Evolutionary conservation across 2,113 vertebrate species (phyloP).

Genomic region (Mesitornis unicolor): DNA sequence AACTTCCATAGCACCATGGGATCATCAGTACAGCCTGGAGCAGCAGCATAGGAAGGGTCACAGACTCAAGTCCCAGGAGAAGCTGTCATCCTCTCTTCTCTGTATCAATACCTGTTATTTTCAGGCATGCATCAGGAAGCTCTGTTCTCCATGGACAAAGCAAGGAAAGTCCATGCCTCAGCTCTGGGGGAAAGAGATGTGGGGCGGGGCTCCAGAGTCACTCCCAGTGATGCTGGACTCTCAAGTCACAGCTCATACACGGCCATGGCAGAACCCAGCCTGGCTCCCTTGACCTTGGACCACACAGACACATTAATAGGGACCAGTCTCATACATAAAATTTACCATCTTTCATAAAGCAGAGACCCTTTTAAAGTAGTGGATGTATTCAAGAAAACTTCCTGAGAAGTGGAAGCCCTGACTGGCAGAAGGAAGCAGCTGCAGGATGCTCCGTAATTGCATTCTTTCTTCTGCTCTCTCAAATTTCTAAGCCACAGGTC

Average conservation of each 20-base stretch:
- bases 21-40: background rate
- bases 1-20: background rate
- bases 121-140: background rate
- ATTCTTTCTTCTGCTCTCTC: too few relatives aligned
- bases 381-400: background rate
- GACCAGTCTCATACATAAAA: background rate
- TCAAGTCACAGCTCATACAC: background rate
- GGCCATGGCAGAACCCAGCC: background rate
- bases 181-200: fast-evolving
- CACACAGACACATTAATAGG: background rate
- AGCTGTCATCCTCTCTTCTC: background rate
- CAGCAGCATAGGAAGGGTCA: background rate
- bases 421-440: background rate
- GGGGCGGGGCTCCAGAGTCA: background rate
- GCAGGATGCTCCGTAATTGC: background rate
- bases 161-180: fast-evolving
- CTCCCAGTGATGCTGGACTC: background rate
- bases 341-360: background rate
- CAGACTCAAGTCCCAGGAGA: background rate
- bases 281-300: background rate
- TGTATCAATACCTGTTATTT: background rate
- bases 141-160: background rate
- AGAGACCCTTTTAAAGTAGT: background rate
- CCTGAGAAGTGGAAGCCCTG: background rate
- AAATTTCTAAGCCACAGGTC: background rate